Base-by-base conservation (phyloP, 2,888 invertebrate species). In the Netelia fuscicornis region DNA sequence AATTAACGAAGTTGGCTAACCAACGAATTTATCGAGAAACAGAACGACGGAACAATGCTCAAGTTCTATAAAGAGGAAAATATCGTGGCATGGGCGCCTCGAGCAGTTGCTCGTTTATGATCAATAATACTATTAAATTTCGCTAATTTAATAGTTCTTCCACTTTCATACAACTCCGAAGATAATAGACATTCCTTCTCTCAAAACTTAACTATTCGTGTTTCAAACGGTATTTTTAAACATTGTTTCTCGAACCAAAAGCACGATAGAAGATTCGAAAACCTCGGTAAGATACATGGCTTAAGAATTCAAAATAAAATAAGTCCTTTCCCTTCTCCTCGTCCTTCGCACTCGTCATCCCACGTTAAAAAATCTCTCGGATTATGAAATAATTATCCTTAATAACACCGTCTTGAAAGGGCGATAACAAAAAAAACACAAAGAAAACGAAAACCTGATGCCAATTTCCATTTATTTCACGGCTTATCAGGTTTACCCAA, bases 381-480 rank as follows among this genome's bases (percentile, higher is more conserved):
- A 11, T 48, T 13, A 48, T 13, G 2, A 48, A 3, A 10, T 48
- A 48, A 48, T 48, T 48, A 48, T 13, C 2, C 13, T 13, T 48
- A 10, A 48, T 13, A 48, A 13, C 11, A 6, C 37, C 6, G 48
- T 13, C 48, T 48, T 48, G 10, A 11, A 48, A 13, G 10, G 48
- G 5, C 13, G 48, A 11, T 13, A 48, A 48, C 10, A 48, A 48
- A 25, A 62, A 23, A 11, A 62, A 17, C 1, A 67, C 10, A 44
- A 13, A 67, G 30, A 44, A 17, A 37, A 37, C 37, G 37, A 37
- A n/a, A 42, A 67, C 44, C 17, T 10, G 9, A 10, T 9, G 65
- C n/a, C 11, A 11, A 67, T 67, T 67, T 20, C 13, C 54, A 25
- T 58, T 77, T 48, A 65, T 58, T 77, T 68, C n/a, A 9, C 25